Percentiles rank a stretch among this genome's conserved stretches.
Conservation (phyloP, 2,888 invertebrate species). For the Mesorhabditis belari region DNA sequence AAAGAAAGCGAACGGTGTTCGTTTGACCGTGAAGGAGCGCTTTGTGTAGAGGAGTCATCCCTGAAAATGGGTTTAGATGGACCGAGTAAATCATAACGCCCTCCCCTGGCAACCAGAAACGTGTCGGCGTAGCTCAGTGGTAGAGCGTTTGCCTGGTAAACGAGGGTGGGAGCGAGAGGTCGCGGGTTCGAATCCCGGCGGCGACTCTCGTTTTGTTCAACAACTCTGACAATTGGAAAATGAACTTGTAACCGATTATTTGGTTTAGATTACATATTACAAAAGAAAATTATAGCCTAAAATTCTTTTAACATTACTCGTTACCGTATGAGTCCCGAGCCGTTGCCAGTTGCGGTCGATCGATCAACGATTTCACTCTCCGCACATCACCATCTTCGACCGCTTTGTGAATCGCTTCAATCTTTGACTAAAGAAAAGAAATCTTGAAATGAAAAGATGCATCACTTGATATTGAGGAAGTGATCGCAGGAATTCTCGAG, state of each 20-base stretch:
- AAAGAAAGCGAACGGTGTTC: slow-evolving; percentile 68
- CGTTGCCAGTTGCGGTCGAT: slow-evolving; percentile 67
- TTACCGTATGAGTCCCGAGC: slow-evolving; percentile 68
- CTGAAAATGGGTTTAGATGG: too few relatives aligned
- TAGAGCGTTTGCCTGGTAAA: too few relatives aligned
- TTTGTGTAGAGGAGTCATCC: slow-evolving; percentile 51
- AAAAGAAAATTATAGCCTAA: not conserved
- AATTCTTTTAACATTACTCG: not conserved
- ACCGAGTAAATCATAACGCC: too few relatives aligned
- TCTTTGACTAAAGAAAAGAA: slow-evolving; percentile 69
- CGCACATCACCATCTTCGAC: slow-evolving; percentile 76
- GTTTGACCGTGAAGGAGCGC: slow-evolving; percentile 58
- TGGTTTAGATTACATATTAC: too few relatives aligned
- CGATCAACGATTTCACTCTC: slow-evolving; percentile 72
- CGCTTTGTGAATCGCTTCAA: slow-evolving; percentile 77
- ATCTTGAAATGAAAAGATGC: not conserved
- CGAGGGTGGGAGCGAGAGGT: not conserved
- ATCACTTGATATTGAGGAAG: slow-evolving; percentile 43
- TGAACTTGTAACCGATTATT: too few relatives aligned
- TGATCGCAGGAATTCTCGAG: slow-evolving; percentile 42
- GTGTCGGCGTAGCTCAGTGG: too few relatives aligned
- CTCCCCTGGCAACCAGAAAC: too few relatives aligned
- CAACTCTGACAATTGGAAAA: too few relatives aligned
- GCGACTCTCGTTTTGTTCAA: not conserved
- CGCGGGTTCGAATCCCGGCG: too few relatives aligned